Evolutionary conservation across 1,140 invertebrate genomes (phyloP).

Genomic region (Pygmarrhopalites habei): DNA sequence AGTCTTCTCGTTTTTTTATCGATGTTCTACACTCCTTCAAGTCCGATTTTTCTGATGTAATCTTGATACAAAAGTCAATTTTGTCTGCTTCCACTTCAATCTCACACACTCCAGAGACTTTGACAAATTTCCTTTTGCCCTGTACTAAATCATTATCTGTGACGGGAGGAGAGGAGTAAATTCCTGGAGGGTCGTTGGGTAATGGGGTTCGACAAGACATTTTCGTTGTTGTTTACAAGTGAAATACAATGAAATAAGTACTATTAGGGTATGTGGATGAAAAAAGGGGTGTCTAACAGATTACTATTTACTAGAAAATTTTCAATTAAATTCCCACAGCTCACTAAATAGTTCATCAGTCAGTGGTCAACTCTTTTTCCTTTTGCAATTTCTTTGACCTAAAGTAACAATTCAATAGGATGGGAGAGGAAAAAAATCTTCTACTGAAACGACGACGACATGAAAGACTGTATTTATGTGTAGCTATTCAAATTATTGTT

Average conservation of each 20-base stretch:
- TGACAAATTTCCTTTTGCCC: constrained; percentile 24
- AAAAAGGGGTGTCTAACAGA: background rate
- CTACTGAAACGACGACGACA: too few species aligned
- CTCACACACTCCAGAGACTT: constrained; percentile 20
- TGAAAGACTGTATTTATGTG: too few species aligned
- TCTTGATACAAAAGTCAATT: constrained; percentile 25
- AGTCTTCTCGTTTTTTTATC: constrained; percentile 29
- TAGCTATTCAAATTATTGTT: too few species aligned
- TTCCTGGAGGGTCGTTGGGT: constrained; percentile 8
- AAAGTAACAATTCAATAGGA: too few species aligned
- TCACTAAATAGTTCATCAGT: too few species aligned
- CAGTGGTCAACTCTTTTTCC: too few species aligned
- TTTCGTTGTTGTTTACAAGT: background rate
- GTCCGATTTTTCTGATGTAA: constrained; percentile 15
- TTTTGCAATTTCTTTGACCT: too few species aligned
- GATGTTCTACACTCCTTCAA: constrained; percentile 7
- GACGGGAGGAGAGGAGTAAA: constrained; percentile 11
- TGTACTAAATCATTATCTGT: constrained; percentile 15
- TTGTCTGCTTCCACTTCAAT: constrained; percentile 23
- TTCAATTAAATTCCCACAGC: too few species aligned
- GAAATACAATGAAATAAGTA: background rate
- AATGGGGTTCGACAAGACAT: background rate
- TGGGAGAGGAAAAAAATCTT: too few species aligned
- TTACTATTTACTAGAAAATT: background rate
- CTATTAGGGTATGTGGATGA: background rate